phyloP scores from a whole-genome alignment of 2,113 vertebrate species.

The Orthonyx spaldingii region DNA sequence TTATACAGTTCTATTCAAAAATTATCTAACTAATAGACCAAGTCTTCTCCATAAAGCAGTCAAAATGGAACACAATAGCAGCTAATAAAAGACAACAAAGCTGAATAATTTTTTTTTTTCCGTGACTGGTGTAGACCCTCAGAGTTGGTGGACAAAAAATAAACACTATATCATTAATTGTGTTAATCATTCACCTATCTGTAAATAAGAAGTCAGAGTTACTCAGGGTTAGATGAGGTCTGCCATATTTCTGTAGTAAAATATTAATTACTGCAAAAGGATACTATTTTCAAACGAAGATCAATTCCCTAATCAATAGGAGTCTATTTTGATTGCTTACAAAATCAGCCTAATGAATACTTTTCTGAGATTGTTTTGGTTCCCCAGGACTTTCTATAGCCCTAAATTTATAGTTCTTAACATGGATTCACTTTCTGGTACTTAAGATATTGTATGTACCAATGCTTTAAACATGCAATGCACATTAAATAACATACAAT shows the following conservation, averaged over 20 bases:
- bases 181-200: constrained; percentile 54
- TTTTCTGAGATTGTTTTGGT: neutral
- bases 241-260: constrained; percentile 24
- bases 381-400: neutral
- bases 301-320: neutral
- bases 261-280: constrained; percentile 49
- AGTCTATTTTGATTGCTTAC: neutral
- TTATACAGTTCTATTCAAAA: neutral
- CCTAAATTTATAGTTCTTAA: neutral
- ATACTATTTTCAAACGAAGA: constrained; percentile 9
- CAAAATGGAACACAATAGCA: neutral
- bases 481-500: neutral
- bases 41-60: neutral
- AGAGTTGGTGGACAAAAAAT: neutral
- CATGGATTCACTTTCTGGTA: neutral
- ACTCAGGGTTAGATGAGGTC: constrained; percentile 6
- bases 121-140: neutral
- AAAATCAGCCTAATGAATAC: neutral
- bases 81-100: neutral
- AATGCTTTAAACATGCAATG: neutral
- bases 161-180: neutral
- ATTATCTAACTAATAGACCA: neutral
- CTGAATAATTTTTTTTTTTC: neutral
- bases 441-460: neutral
- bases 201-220: constrained; percentile 31